Conservation (phyloP, 2,888 invertebrate species). For the Scaptodrosophila latifasciaeformis region DNA sequence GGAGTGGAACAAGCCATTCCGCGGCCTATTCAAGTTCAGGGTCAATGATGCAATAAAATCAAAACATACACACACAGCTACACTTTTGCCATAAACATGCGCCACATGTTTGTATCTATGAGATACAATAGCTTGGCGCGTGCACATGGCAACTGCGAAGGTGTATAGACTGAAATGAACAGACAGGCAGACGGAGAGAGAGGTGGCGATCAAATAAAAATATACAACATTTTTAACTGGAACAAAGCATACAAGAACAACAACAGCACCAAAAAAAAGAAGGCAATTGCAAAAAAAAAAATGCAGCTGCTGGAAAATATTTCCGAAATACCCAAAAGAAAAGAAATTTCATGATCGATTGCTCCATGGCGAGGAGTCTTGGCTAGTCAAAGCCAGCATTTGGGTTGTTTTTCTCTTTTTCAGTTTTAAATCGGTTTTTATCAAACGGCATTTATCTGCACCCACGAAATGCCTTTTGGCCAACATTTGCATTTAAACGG, state of each 20-base stretch:
- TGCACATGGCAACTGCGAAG: conserved; percentile 5
- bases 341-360: conserved; percentile 8
- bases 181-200: no score
- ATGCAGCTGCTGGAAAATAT: conserved; percentile 11
- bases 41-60: conserved; percentile 44
- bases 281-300: not conserved
- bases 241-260: not conserved
- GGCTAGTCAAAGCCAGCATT: no score
- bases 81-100: conserved; percentile 15
- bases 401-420: not conserved
- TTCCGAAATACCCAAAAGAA: conserved; percentile 13
- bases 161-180: not conserved
- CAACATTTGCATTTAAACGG: conserved; percentile 47
- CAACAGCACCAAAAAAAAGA: not conserved
- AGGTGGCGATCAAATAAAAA: no score
- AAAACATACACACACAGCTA: conserved; percentile 3
- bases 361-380: not conserved
- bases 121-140: not conserved
- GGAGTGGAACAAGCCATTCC: no score
- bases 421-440: conserved; percentile 29
- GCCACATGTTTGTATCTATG: not conserved
- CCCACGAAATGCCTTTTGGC: conserved; percentile 57
- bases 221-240: conserved; percentile 15
- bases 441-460: conserved; percentile 54
- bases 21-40: conserved; percentile 52